Conservation (phyloP, 2,113 vertebrate species). For the Forbesichthys papilliferus region DNA sequence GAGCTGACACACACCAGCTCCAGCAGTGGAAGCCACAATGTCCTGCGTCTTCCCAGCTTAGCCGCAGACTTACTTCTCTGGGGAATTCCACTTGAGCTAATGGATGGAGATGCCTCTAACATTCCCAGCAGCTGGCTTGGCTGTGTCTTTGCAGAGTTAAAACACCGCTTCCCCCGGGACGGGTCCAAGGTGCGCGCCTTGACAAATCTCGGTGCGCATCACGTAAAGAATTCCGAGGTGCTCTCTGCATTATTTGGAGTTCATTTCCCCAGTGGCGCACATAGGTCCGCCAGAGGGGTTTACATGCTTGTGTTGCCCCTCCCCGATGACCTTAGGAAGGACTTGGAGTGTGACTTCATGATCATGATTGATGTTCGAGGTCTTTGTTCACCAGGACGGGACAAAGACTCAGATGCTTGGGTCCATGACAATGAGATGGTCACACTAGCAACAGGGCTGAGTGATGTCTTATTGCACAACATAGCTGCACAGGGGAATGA, state of each 20-base stretch:
- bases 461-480: conserved; percentile 73
- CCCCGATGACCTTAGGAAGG: conserved; percentile 64
- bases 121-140: conserved; percentile 65
- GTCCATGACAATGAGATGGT: conserved; percentile 67
- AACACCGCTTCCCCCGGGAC: conserved; percentile 51
- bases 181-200: conserved; percentile 51
- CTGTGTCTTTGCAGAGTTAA: conserved; percentile 64
- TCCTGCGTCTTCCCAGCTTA: conserved; percentile 61
- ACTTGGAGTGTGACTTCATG: conserved; percentile 79
- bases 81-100: conserved; percentile 73
- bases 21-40: conserved; percentile 49
- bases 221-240: conserved; percentile 73
- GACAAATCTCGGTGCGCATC: conserved; percentile 58
- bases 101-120: conserved; percentile 73
- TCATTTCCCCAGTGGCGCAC: conserved; percentile 71
- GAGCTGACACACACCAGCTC: conserved; percentile 58
- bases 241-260: conserved; percentile 84
- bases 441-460: conserved; percentile 66
- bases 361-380: conserved; percentile 80
- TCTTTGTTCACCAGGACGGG: conserved; percentile 39
- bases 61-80: conserved; percentile 68
- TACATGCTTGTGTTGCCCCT: conserved; percentile 70
- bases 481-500: conserved; percentile 47
- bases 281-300: conserved; percentile 69
- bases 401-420: conserved; percentile 17